phyloP scores from a whole-genome alignment of 1,140 invertebrate genomes.

The Oryctes rhinoceros region DNA sequence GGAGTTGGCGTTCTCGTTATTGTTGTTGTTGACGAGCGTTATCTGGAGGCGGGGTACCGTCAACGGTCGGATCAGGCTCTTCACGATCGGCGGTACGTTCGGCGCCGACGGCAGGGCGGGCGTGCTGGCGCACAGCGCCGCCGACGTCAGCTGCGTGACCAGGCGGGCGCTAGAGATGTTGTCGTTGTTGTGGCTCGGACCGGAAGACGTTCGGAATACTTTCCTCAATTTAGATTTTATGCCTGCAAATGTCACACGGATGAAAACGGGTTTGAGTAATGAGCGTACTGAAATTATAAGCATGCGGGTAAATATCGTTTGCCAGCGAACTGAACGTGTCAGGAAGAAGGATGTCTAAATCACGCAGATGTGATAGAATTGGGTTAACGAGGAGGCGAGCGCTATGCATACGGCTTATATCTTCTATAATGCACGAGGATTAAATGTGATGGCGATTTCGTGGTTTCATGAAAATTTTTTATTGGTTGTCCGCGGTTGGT shows the following conservation, averaged over 20 bases:
- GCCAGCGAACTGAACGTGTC: too few species aligned
- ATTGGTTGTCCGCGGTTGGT: too few species aligned
- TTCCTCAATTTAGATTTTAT: slow-evolving; percentile 66
- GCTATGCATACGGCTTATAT: too few species aligned
- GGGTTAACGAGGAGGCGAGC: too few species aligned
- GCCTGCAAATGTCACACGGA: slow-evolving; percentile 48
- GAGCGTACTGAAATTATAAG: neutral
- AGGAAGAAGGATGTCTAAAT: too few species aligned
- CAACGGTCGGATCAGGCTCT: slow-evolving; percentile 67
- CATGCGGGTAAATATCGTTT: neutral
- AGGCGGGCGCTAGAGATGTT: slow-evolving; percentile 62
- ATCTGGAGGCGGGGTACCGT: slow-evolving; percentile 69
- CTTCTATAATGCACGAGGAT: too few species aligned
- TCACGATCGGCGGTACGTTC: slow-evolving; percentile 64
- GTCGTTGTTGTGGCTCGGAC: slow-evolving; percentile 62
- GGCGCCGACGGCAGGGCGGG: slow-evolving; percentile 66
- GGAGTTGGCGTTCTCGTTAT: slow-evolving; percentile 50
- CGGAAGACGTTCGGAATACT: slow-evolving; percentile 68
- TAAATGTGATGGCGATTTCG: too few species aligned
- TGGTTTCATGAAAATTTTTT: too few species aligned
- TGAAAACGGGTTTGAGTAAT: neutral
- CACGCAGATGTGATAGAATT: too few species aligned
- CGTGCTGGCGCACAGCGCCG: slow-evolving; percentile 70
- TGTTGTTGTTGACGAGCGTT: slow-evolving; percentile 57
- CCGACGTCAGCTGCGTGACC: slow-evolving; percentile 69